These are phyloP conservation scores for Echeneis naucrates DNA, from an alignment of 2,797 vertebrate genomes.

Conservation along the genomic window DNA sequence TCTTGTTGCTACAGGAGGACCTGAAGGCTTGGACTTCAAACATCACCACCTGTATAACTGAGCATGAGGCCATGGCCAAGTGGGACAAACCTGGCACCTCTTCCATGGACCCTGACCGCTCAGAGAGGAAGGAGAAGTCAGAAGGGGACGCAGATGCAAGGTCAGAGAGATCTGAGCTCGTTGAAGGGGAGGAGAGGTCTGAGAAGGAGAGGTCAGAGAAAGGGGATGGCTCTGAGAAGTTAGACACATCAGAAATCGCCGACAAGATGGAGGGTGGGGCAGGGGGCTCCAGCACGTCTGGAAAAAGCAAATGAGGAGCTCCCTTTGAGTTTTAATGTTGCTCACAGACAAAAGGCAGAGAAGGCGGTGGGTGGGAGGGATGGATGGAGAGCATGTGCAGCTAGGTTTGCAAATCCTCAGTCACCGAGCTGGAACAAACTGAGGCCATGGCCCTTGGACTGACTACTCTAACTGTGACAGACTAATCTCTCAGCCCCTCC, in stretches of 20 bases:
- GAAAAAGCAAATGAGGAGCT: conserved; percentile 85
- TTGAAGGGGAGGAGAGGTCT: conserved; percentile 76
- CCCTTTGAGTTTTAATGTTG: conserved; percentile 58
- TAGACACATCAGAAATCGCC: conserved; percentile 81
- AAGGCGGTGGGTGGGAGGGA: conserved; percentile 66
- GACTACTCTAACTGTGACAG: conserved; percentile 80
- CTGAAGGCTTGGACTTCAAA: conserved; percentile 90
- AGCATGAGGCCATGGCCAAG: conserved; percentile 86
- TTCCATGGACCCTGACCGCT: conserved; percentile 86
- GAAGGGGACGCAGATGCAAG: conserved; percentile 83
- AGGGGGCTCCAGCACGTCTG: conserved; percentile 86
- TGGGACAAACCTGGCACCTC: conserved; percentile 90
- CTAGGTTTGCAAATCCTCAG: conserved; percentile 75
- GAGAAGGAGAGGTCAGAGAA: conserved; percentile 85
- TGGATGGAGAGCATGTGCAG: conserved; percentile 75
- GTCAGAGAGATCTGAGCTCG: conserved; percentile 81
- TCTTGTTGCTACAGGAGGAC: conserved; percentile 85
- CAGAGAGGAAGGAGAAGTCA: conserved; percentile 84
- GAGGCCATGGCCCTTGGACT: conserved; percentile 67
- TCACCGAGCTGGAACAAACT: conserved; percentile 69
- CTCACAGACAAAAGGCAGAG: conserved; percentile 63
- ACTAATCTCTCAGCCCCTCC: conserved; percentile 79
- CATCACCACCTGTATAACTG: conserved; percentile 83
- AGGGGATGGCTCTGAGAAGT: conserved; percentile 82
- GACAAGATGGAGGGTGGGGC: conserved; percentile 82